Conservation (phyloP, 2,888 invertebrate genomes). For the Caenorhabditis zanzibari region DNA sequence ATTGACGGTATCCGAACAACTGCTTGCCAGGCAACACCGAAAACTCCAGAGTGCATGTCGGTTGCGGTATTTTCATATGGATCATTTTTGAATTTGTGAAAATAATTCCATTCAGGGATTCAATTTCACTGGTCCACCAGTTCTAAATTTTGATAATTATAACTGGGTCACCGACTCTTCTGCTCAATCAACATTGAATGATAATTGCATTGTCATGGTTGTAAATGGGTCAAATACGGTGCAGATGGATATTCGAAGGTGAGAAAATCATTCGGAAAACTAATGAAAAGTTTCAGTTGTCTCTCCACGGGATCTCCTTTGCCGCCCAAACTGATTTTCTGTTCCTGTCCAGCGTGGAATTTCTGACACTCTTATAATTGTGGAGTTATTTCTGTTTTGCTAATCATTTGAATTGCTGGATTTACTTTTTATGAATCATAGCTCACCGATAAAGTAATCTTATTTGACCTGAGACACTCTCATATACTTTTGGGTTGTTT, state of each 20-base stretch:
- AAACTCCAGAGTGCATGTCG: conserved; percentile 14
- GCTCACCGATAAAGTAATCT: neutral
- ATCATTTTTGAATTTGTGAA: neutral
- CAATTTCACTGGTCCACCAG: conserved; percentile 6
- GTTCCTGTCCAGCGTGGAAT: conserved; percentile 6
- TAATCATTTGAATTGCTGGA: neutral
- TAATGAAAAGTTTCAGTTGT: no score
- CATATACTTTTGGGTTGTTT: neutral
- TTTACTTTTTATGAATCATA: neutral
- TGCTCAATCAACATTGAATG: conserved; percentile 18
- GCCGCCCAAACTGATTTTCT: conserved; percentile 7
- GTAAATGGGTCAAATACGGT: neutral
- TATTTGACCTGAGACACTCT: neutral
- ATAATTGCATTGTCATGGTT: conserved; percentile 36
- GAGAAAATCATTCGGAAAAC: neutral
- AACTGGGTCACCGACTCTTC: conserved; percentile 36
- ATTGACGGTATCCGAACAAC: conserved; percentile 27
- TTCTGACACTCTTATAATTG: neutral
- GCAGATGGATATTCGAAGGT: conserved; percentile 30
- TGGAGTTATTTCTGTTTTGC: neutral
- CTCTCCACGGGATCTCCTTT: conserved; percentile 12
- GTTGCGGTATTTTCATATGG: neutral
- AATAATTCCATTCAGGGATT: conserved; percentile 33
- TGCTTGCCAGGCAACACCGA: conserved; percentile 24
- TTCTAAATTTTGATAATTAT: conserved; percentile 16